Percentiles rank a stretch among this genome's conserved stretches.
These are phyloP conservation scores for Drosophila meridionalis DNA, from an alignment of 2,888 invertebrate genomes.

Conservation along the genomic window DNA sequence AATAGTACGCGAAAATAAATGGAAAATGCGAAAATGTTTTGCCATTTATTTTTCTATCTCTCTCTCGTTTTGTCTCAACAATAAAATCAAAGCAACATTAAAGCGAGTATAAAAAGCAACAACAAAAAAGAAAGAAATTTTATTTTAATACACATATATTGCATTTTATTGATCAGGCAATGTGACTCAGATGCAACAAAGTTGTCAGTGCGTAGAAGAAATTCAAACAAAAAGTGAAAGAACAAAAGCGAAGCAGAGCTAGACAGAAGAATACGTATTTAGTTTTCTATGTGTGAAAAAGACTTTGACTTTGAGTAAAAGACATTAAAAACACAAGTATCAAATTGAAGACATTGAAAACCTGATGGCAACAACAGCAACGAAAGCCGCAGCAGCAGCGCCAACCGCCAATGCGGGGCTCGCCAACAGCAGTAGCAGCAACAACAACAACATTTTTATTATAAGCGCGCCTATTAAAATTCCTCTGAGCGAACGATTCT, in stretches of 20 bases:
- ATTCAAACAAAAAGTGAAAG: slow-evolving; percentile 24
- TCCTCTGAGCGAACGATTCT: slow-evolving; percentile 82
- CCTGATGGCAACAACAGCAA: slow-evolving; percentile 82
- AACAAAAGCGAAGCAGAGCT: not conserved
- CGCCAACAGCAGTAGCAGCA: slow-evolving; percentile 32
- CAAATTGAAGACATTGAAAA: slow-evolving; percentile 43
- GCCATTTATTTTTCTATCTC: not conserved
- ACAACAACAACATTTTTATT: slow-evolving; percentile 42
- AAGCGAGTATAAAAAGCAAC: not conserved
- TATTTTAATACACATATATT: slow-evolving; percentile 8
- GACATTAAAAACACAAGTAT: slow-evolving; percentile 20
- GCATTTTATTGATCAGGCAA: slow-evolving; percentile 55
- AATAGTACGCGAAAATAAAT: slow-evolving; percentile 51
- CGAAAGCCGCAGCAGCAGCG: slow-evolving; percentile 35
- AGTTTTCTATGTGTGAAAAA: not conserved
- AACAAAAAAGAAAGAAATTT: not conserved
- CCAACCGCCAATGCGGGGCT: slow-evolving; percentile 22
- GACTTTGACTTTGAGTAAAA: slow-evolving; percentile 7
- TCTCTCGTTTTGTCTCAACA: slow-evolving; percentile 13
- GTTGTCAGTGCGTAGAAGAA: slow-evolving; percentile 32
- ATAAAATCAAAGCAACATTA: slow-evolving; percentile 20
- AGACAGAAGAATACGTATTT: not conserved
- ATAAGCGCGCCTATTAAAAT: slow-evolving; percentile 82
- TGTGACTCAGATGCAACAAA: slow-evolving; percentile 68
- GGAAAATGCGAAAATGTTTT: slow-evolving; percentile 16